These are phyloP conservation scores for Fragum whitleyi DNA, from an alignment of 2,888 invertebrate species.

Conservation along the genomic window DNA sequence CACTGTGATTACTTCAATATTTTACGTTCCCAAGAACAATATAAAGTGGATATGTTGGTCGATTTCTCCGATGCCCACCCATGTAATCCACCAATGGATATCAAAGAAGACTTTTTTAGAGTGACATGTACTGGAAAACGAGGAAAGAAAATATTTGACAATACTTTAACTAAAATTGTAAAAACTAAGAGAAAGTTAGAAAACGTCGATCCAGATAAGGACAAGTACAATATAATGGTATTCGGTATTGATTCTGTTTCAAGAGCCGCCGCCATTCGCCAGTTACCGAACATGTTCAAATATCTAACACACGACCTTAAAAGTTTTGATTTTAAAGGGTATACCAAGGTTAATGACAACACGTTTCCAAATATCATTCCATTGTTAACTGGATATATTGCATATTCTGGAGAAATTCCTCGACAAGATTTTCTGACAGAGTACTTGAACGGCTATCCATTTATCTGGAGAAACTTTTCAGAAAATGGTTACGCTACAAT, in stretches of 20 bases:
- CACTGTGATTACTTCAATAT: conserved; percentile 29
- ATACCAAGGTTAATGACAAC: conserved; percentile 51
- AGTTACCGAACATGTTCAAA: conserved; percentile 42
- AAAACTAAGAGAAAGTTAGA: conserved; percentile 9
- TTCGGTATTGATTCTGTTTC: conserved; percentile 56
- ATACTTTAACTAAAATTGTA: conserved; percentile 23
- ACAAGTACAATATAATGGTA: conserved; percentile 45
- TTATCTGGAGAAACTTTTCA: conserved; percentile 60
- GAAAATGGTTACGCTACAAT: conserved; percentile 47
- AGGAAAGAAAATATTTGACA: conserved; percentile 28
- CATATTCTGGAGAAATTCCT: conserved; percentile 14
- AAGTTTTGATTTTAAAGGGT: conserved; percentile 43
- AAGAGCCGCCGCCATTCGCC: conserved; percentile 42
- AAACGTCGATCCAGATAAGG: background rate
- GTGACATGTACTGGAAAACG: conserved; percentile 14
- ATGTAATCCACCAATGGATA: conserved; percentile 23
- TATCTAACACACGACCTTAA: conserved; percentile 43
- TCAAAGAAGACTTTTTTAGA: conserved; percentile 21
- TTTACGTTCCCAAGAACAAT: background rate
- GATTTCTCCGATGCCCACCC: conserved; percentile 5
- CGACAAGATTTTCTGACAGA: conserved; percentile 14
- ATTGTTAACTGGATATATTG: conserved; percentile 33
- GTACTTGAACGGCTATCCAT: conserved; percentile 53
- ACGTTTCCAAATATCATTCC: conserved; percentile 50
- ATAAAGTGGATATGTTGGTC: conserved; percentile 16